Conservation (phyloP, 2,888 invertebrate genomes). For the Hydriomena furcata region DNA sequence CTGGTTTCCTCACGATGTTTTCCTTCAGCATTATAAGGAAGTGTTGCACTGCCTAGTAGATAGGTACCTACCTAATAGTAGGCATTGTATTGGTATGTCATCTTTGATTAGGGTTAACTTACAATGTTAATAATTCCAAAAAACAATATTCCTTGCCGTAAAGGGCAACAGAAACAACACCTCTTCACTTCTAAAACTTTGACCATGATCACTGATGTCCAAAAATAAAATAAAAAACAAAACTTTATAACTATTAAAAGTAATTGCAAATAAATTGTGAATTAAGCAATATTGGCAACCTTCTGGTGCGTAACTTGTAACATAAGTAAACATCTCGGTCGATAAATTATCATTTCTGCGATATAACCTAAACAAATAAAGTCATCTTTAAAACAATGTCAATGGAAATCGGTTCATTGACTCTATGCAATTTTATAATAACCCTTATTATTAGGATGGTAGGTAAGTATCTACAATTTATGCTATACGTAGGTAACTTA, state of each 20-base stretch:
- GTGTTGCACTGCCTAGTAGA: no score
- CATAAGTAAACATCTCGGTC: background rate
- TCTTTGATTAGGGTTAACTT: no score
- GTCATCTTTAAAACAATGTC: constrained; percentile 27
- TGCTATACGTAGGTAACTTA: no score
- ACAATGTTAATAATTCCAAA: constrained; percentile 73
- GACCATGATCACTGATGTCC: constrained; percentile 7
- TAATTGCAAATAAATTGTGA: background rate
- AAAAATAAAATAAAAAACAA: background rate
- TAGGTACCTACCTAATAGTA: no score
- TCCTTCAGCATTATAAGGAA: no score
- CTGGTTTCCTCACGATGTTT: no score
- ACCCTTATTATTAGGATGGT: no score
- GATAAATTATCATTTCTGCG: constrained; percentile 18
- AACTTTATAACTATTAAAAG: background rate
- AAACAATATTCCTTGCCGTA: constrained; percentile 68
- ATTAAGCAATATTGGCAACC: background rate
- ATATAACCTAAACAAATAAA: constrained; percentile 15
- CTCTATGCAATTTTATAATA: constrained; percentile 11
- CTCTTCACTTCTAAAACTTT: constrained; percentile 63
- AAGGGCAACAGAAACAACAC: constrained; percentile 71
- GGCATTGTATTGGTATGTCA: no score
- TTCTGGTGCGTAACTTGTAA: background rate
- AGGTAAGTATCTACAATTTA: no score
- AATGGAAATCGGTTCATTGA: constrained; percentile 35